A percentile compares a stretch with the other conserved stretches of the same genome.
Evolutionary conservation across 2,888 invertebrate species (phyloP).

Genomic region (Bedellia somnulentella): DNA sequence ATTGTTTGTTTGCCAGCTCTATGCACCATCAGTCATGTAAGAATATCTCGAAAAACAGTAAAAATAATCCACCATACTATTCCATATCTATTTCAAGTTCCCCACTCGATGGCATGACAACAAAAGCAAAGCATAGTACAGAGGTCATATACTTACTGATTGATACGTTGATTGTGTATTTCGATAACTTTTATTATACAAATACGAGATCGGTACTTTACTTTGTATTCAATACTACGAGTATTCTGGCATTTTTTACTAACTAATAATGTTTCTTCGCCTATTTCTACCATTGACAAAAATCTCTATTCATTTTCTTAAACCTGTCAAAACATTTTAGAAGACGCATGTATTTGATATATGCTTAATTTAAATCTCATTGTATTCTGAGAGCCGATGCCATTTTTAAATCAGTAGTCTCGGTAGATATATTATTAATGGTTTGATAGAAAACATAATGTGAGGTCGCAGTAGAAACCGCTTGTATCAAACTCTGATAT

Average conservation of each 20-base stretch:
- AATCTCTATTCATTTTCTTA: constrained; percentile 13
- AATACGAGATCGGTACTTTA: no score
- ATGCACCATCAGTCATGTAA: no score
- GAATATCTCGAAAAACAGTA: no score
- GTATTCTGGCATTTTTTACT: no score
- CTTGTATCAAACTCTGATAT: constrained; percentile 14
- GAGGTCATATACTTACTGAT: constrained; percentile 1
- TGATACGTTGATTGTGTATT: constrained; percentile 1
- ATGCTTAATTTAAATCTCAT: constrained; percentile 25
- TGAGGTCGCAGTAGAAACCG: constrained; percentile 15
- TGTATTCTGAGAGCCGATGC: constrained; percentile 20
- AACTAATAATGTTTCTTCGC: no score
- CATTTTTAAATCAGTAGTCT: constrained; percentile 33
- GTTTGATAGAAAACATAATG: constrained; percentile 10
- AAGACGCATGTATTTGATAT: constrained; percentile 14
- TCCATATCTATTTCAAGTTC: no score
- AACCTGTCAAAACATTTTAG: constrained; percentile 24
- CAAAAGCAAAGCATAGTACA: no score
- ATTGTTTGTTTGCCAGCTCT: no score
- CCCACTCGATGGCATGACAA: no score
- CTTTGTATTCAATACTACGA: no score
- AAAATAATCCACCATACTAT: no score
- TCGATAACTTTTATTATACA: constrained; percentile 2
- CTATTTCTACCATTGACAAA: constrained; percentile 22
- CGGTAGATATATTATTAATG: constrained; percentile 32